Evolutionary conservation across 2,113 vertebrate species (phyloP).

Genomic region (Coryphaenoides rupestris): DNA sequence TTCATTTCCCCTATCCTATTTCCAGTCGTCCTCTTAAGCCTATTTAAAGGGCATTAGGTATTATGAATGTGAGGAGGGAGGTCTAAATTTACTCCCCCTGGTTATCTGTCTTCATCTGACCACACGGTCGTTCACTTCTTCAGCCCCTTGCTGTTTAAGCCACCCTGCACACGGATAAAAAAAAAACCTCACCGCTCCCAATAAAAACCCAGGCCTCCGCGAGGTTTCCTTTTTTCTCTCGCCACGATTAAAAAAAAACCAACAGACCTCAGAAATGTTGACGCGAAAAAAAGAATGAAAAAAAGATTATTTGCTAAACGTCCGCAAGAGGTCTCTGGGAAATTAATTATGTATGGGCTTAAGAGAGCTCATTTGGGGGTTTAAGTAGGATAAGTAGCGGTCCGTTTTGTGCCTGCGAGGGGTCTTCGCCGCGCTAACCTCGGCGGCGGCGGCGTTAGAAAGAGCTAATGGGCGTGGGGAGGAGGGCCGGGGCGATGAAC

Average conservation of each 20-base stretch:
- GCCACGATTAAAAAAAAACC: slow-evolving; percentile 23
- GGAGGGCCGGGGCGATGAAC: slow-evolving; percentile 35
- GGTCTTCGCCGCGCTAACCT: slow-evolving; percentile 40
- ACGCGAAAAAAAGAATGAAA: slow-evolving; percentile 15
- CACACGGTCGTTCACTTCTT: slow-evolving; percentile 67
- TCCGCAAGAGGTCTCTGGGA: slow-evolving; percentile 29
- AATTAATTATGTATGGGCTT: slow-evolving; percentile 62
- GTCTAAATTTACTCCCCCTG: slow-evolving; percentile 75
- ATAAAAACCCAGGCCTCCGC: neutral
- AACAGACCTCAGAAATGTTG: slow-evolving; percentile 33
- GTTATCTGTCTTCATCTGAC: slow-evolving; percentile 69
- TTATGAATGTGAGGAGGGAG: slow-evolving; percentile 78
- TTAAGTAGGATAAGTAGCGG: slow-evolving; percentile 54
- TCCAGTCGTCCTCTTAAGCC: slow-evolving; percentile 71
- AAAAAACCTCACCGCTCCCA: neutral
- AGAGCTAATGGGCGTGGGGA: slow-evolving; percentile 60
- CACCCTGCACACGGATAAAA: too few species aligned
- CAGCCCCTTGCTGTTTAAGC: slow-evolving; percentile 43
- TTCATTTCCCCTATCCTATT: slow-evolving; percentile 64
- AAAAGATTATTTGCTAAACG: slow-evolving; percentile 43
- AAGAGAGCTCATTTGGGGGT: slow-evolving; percentile 57
- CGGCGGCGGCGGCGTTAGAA: slow-evolving; percentile 57
- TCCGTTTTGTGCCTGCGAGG: slow-evolving; percentile 60
- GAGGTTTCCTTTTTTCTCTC: slow-evolving; percentile 27
- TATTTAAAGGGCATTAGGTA: slow-evolving; percentile 76